phyloP scores from a whole-genome alignment of 2,113 vertebrate species.

The Leptobrachium ailaonicum region DNA sequence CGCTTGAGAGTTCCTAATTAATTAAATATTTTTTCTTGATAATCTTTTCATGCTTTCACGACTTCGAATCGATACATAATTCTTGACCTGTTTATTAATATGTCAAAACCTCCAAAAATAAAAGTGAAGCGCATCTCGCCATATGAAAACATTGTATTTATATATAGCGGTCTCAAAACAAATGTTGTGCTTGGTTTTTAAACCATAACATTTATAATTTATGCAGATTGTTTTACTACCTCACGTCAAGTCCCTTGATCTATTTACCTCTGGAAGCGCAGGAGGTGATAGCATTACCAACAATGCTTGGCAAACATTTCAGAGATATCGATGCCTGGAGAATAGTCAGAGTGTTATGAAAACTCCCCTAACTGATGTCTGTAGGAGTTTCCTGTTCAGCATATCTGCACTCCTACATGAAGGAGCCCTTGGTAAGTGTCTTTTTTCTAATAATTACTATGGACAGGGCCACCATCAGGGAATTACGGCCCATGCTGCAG shows the following conservation, averaged over 20 bases:
- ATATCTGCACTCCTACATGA: conserved; percentile 90
- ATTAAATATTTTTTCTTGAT: no score
- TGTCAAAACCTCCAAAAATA: no score
- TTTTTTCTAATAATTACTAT: not conserved
- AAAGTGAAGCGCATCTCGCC: no score
- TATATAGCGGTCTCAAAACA: no score
- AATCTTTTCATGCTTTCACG: no score
- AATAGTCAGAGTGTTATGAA: conserved; percentile 90
- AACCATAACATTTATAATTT: not conserved
- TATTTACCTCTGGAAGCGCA: conserved; percentile 81
- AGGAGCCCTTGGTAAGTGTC: conserved; percentile 77
- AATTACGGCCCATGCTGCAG: no score
- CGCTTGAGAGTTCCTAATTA: no score
- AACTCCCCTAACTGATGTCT: conserved; percentile 90
- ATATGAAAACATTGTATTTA: no score
- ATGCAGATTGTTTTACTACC: conserved; percentile 92
- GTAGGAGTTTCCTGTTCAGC: conserved; percentile 89
- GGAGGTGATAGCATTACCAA: conserved; percentile 76
- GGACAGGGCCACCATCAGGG: no score
- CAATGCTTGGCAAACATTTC: conserved; percentile 88
- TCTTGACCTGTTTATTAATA: no score
- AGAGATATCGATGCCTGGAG: conserved; percentile 92
- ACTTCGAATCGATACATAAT: no score
- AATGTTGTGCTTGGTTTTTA: no score
- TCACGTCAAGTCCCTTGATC: conserved; percentile 89